phyloP scores from a whole-genome alignment of 1,140 invertebrate species.

The Drosophila guanche region DNA sequence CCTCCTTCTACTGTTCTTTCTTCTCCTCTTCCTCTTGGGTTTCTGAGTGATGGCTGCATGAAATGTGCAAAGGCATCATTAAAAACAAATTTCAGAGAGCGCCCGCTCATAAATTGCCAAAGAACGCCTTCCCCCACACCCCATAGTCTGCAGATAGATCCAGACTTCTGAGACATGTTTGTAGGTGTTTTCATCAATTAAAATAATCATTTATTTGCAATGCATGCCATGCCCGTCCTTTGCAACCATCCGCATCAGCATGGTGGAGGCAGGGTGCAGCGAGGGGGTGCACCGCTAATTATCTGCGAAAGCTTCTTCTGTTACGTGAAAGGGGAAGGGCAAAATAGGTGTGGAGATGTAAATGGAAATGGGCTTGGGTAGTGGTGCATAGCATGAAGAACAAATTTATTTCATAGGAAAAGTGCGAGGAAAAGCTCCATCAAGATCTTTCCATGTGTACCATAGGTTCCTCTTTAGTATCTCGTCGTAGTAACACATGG shows the following conservation, averaged over 20 bases:
- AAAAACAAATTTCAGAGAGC: slow-evolving; percentile 73
- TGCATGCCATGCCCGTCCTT: slow-evolving; percentile 25
- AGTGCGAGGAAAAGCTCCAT: neutral
- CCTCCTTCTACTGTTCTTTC: neutral
- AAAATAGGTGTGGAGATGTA: slow-evolving; percentile 32
- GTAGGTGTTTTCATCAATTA: slow-evolving; percentile 80
- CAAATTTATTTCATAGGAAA: slow-evolving; percentile 13
- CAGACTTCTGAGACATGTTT: slow-evolving; percentile 45
- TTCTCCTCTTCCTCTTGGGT: slow-evolving; percentile 18
- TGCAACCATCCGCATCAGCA: no score
- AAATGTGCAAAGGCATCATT: slow-evolving; percentile 77
- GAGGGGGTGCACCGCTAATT: slow-evolving; percentile 31
- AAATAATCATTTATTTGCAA: slow-evolving; percentile 78
- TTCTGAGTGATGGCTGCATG: slow-evolving; percentile 63
- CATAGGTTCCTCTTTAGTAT: neutral
- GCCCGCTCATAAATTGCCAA: slow-evolving; percentile 71
- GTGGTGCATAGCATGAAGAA: neutral
- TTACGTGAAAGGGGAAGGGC: slow-evolving; percentile 22
- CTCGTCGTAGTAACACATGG: no score
- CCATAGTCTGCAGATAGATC: slow-evolving; percentile 5
- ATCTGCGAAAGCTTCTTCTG: slow-evolving; percentile 41
- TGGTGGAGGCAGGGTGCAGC: slow-evolving; percentile 11
- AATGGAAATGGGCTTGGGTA: slow-evolving; percentile 28
- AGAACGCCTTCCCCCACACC: slow-evolving; percentile 20
- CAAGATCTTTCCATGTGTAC: neutral